These are phyloP conservation scores for Ischnus inquisitorius DNA, from an alignment of 2,888 invertebrate species.

Conservation along the genomic window DNA sequence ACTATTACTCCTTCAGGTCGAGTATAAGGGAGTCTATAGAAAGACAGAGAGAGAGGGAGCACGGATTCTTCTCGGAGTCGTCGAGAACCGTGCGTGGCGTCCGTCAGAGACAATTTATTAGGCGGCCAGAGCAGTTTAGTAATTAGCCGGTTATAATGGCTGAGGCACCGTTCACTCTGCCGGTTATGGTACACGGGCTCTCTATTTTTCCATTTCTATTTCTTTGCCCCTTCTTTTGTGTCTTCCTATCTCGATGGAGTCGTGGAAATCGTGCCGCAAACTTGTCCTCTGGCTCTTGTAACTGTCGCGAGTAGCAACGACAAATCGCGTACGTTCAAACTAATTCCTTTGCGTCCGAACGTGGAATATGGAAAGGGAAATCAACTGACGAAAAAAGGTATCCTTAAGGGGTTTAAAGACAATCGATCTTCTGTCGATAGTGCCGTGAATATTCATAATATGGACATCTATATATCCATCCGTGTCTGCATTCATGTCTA, in stretches of 20 bases:
- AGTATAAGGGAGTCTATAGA: not conserved
- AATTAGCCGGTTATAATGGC: conserved; percentile 26
- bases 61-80: conserved; percentile 20
- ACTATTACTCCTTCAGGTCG: not conserved
- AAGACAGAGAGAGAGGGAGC: not conserved
- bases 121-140: conserved; percentile 24
- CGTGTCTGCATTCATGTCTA: not conserved
- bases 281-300: conserved; percentile 13
- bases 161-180: conserved; percentile 24
- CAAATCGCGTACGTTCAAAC: not conserved
- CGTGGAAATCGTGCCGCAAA: conserved; percentile 17
- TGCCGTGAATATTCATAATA: not conserved
- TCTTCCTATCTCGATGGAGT: conserved; percentile 17
- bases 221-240: not conserved
- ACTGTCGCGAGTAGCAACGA: conserved; percentile 14
- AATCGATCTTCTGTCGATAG: not conserved
- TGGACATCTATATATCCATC: not conserved
- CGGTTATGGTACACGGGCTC: conserved; percentile 22
- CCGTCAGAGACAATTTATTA: conserved; percentile 26
- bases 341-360: not conserved
- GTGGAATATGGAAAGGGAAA: not conserved
- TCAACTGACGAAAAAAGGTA: not conserved
- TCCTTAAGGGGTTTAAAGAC: not conserved
- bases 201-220: conserved; percentile 23
- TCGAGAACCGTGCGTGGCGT: conserved; percentile 20